A percentile compares a stretch with the other conserved stretches of the same genome.
Conservation (phyloP, 92 coral and sea anemone genomes). For the Palythoa grandiflora region DNA sequence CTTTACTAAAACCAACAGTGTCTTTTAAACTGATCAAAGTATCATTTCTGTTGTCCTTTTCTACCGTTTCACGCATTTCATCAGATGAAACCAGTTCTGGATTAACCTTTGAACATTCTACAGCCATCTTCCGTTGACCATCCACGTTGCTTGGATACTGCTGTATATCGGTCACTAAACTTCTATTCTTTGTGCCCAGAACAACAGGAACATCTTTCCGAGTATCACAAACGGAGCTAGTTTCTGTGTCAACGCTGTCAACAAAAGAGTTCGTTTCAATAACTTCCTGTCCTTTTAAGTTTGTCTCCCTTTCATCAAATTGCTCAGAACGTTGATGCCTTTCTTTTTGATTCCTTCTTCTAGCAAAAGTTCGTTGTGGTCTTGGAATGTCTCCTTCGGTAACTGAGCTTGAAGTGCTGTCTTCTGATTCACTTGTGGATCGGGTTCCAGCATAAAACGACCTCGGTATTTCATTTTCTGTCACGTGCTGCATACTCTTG, state of each 20-base stretch:
- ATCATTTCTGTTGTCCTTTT: not conserved
- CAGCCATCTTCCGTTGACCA: not conserved
- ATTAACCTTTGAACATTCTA: not conserved
- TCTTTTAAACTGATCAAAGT: not conserved
- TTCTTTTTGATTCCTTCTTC: conserved; percentile 53
- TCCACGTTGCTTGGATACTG: conserved; percentile 2
- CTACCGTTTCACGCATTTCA: not conserved
- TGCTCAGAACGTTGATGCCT: not conserved
- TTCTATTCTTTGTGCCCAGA: not conserved
- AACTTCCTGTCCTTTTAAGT: not conserved
- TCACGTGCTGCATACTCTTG: not conserved
- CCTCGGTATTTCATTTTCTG: not conserved
- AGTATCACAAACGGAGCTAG: not conserved
- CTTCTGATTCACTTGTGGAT: conserved; percentile 19
- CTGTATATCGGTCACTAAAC: not conserved
- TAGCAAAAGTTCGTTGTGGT: conserved; percentile 67
- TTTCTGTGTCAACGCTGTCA: not conserved
- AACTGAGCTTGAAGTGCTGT: not conserved
- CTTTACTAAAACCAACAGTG: not conserved
- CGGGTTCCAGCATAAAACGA: not conserved
- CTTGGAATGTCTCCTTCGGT: conserved; percentile 45
- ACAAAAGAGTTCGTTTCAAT: not conserved
- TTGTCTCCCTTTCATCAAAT: not conserved
- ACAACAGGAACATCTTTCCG: not conserved
- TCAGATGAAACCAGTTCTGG: not conserved